Base-by-base conservation (phyloP, 2,888 invertebrate species). In the Heteropelma amictum region DNA sequence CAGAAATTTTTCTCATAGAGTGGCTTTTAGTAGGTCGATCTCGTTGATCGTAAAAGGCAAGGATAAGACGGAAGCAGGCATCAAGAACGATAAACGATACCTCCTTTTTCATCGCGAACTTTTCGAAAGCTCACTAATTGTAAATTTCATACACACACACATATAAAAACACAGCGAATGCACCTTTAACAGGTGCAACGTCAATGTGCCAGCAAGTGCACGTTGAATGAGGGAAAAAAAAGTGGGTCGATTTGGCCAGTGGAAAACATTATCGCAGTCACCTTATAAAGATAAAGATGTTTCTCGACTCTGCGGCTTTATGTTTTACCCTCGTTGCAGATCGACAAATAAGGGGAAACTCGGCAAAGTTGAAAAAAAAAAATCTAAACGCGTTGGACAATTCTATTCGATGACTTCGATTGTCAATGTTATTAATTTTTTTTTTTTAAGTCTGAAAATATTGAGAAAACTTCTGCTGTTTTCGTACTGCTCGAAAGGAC, bases 171-270 rank as follows among this genome's bases (percentile, higher is more conserved):
- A n/a, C n/a, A n/a, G n/a, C n/a, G 7, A 7, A 33, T 23, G 58
- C 58, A 72, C 64, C 58, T 72, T 65, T 72, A n/a, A 42, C 72
- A 72, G 72, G 53, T 73, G 73, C 61, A 63, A 17, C 70, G 49
- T 21, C 26, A 47, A 23, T 2, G n/a, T n/a, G 54, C 28, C 17
- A 17, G 33, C 54, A 23, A 49, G 56, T 51, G 40, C 26, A n/a
- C 56, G 30, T 68, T 14, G n/a, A 45, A 26, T 63, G 67, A 47
- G n/a, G 26, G n/a, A n/a, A n/a, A n/a, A 49, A 35, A 53, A 65
- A 68, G 68, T 73, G 45, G 63, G 68, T 68, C 68, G 68, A 33
- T 68, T 68, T 56, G 30, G 56, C 35, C 68, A 56, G 63, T 73
- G 68, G 56, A 68, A 73, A 73, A 38, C 56, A 38, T 26, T 30